A percentile compares a stretch with the other conserved stretches of the same genome.
These are phyloP conservation scores for Hyposoter dolosus DNA, from an alignment of 2,888 invertebrate species.

Conservation along the genomic window DNA sequence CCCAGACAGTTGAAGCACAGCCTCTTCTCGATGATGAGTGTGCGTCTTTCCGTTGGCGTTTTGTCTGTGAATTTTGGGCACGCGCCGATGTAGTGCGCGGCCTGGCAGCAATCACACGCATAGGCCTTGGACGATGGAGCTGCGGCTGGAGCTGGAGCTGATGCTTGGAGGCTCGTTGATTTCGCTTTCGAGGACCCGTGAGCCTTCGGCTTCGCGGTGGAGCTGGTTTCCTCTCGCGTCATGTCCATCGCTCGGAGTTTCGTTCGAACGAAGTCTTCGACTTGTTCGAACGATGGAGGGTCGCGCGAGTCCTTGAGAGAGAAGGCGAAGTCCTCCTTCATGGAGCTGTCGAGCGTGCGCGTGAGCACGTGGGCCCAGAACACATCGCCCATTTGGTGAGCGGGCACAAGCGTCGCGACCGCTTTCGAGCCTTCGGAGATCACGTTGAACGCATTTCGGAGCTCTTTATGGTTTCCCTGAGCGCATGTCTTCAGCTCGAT, in stretches of 20 bases:
- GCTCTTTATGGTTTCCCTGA: background rate
- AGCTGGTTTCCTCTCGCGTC: background rate
- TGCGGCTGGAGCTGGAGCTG: too few relatives aligned
- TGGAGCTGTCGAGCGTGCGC: background rate
- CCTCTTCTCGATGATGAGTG: background rate
- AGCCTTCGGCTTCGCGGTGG: too few relatives aligned
- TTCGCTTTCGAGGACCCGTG: too few relatives aligned
- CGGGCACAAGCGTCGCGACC: background rate
- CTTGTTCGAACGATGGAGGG: too few relatives aligned
- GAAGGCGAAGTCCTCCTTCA: background rate
- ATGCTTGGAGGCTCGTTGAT: too few relatives aligned
- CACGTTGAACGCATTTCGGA: background rate
- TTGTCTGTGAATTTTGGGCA: background rate
- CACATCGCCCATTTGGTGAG: background rate
- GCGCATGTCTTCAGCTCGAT: background rate
- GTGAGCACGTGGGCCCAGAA: background rate
- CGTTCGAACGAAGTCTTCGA: background rate
- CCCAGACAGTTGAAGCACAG: conserved; percentile 27
- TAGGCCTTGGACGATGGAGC: too few relatives aligned
- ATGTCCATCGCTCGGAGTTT: conserved; percentile 13
- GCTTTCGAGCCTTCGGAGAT: background rate
- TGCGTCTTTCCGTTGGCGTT: too few relatives aligned
- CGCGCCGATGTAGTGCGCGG: background rate
- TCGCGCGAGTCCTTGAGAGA: background rate
- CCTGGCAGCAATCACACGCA: background rate